These are phyloP conservation scores for Congeria kusceri DNA, from an alignment of 2,888 invertebrate species.

Conservation along the genomic window DNA sequence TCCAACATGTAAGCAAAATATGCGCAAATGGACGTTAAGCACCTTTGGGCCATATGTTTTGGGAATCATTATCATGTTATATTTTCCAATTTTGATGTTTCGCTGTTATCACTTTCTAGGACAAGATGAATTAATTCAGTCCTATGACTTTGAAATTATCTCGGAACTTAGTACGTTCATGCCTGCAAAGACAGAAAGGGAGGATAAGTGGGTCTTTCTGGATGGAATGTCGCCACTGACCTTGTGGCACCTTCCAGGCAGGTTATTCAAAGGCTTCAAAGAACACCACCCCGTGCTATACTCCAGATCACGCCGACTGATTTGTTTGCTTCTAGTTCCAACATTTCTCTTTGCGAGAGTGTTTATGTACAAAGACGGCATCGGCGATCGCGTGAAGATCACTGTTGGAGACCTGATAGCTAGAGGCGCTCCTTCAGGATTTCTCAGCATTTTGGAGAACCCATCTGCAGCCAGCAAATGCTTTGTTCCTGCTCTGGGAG, in stretches of 20 bases:
- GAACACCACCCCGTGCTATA: neutral
- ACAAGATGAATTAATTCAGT: neutral
- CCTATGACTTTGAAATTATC: neutral
- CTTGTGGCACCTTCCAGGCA: neutral
- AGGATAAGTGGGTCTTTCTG: constrained; percentile 11
- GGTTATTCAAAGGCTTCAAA: neutral
- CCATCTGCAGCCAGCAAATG: neutral
- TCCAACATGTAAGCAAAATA: no score
- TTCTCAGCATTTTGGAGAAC: neutral
- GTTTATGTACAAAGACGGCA: neutral
- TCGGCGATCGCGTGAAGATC: neutral
- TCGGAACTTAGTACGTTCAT: no score
- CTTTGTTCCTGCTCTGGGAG: constrained; percentile 17
- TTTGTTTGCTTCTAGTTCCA: neutral
- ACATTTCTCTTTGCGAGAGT: neutral
- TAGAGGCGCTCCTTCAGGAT: neutral
- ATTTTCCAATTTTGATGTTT: constrained; percentile 16
- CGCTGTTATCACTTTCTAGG: constrained; percentile 1
- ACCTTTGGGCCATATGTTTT: neutral
- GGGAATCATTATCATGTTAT: constrained; percentile 13
- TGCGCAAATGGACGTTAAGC: constrained; percentile 5
- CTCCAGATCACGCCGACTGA: constrained; percentile 5
- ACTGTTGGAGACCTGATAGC: constrained; percentile 3
- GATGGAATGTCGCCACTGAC: constrained; percentile 13
- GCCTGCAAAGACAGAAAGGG: neutral